Evolutionary conservation across 2,797 vertebrate species (phyloP).

Genomic region (Enteromius argenteus): DNA sequence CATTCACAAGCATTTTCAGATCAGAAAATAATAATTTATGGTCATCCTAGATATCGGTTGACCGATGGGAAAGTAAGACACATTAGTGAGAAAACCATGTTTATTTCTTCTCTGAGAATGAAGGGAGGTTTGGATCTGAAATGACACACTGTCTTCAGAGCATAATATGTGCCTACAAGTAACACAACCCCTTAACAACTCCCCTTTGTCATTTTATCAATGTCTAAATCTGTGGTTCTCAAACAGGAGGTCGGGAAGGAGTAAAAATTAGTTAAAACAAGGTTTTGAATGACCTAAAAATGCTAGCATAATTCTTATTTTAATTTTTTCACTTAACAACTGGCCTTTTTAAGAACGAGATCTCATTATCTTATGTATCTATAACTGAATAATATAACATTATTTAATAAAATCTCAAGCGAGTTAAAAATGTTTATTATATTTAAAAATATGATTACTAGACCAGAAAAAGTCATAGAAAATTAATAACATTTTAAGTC

Average conservation of each 20-base stretch:
- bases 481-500: no score
- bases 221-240: slow-evolving; percentile 3
- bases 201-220: neutral
- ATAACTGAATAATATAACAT: no score
- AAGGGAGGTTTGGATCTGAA: slow-evolving; percentile 36
- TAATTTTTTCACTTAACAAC: neutral
- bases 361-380: no score
- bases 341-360: no score
- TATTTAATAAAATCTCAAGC: no score
- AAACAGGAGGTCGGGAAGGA: neutral
- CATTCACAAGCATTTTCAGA: slow-evolving; percentile 23
- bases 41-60: neutral
- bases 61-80: slow-evolving; percentile 2
- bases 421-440: neutral
- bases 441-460: neutral
- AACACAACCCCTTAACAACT: neutral
- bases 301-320: neutral
- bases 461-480: neutral
- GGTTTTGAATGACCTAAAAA: neutral
- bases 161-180: neutral
- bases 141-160: neutral
- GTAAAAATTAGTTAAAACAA: neutral
- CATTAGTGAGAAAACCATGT: slow-evolving; percentile 29
- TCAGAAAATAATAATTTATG: neutral
- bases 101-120: slow-evolving; percentile 17